Conservation (phyloP, 1,140 invertebrate species). For the Drosophila ogumai region DNA sequence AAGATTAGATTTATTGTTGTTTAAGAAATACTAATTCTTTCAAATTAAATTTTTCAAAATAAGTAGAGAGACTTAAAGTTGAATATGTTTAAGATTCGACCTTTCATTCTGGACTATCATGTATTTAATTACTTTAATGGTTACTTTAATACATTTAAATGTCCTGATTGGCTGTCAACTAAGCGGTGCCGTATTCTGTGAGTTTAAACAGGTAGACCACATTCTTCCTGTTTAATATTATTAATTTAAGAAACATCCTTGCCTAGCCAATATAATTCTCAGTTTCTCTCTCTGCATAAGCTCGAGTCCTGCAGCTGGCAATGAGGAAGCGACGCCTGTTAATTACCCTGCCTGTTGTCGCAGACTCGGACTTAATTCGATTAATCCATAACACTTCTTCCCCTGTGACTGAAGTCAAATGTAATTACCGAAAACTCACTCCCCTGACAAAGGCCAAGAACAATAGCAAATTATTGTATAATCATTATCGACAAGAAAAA, state of each 20-base stretch:
- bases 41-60: too few species aligned
- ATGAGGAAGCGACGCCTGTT: conserved; percentile 29
- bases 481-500: conserved; percentile 49
- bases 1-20: too few species aligned
- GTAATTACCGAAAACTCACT: conserved; percentile 45
- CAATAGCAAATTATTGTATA: conserved; percentile 78
- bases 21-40: too few species aligned
- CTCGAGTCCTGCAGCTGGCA: conserved; percentile 21
- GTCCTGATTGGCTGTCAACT: too few species aligned
- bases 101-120: too few species aligned
- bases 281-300: not conserved
- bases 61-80: too few species aligned
- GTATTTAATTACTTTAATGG: too few species aligned
- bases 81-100: too few species aligned
- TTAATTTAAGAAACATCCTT: not conserved
- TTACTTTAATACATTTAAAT: too few species aligned
- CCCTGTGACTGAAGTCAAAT: conserved; percentile 30
- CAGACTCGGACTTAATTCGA: conserved; percentile 53
- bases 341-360: conserved; percentile 45
- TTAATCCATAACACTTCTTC: conserved; percentile 46
- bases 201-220: too few species aligned
- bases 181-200: too few species aligned
- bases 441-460: conserved; percentile 15
- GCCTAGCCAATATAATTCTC: not conserved
- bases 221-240: not conserved